These are phyloP conservation scores for Drosophila emarginata DNA, from an alignment of 2,888 invertebrate species.

Conservation along the genomic window DNA sequence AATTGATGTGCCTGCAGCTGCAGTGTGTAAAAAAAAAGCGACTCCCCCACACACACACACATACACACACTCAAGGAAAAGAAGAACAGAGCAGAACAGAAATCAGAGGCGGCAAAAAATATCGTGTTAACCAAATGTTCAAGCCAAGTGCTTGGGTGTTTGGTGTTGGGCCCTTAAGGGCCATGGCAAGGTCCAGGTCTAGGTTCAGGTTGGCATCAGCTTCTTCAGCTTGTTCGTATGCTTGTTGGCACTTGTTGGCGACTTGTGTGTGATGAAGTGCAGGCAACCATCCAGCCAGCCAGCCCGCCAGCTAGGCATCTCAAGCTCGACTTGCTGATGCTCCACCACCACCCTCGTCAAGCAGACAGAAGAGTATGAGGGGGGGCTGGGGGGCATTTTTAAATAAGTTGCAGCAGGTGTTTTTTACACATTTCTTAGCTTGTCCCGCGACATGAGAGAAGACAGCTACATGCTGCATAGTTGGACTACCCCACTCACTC, in stretches of 20 bases:
- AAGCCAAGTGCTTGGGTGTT: slow-evolving; percentile 75
- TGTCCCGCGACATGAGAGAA: slow-evolving; percentile 69
- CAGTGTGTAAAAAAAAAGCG: slow-evolving; percentile 38
- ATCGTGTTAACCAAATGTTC: slow-evolving; percentile 76
- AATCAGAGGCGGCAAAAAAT: slow-evolving; percentile 70
- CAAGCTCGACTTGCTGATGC: neutral
- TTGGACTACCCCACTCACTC: slow-evolving; percentile 33
- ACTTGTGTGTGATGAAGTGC: slow-evolving; percentile 76
- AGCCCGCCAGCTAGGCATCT: slow-evolving; percentile 9
- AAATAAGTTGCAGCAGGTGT: slow-evolving; percentile 78
- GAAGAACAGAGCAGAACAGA: slow-evolving; percentile 29
- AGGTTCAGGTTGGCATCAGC: neutral
- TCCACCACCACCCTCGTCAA: slow-evolving; percentile 62
- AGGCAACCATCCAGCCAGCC: slow-evolving; percentile 35
- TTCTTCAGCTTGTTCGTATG: slow-evolving; percentile 31
- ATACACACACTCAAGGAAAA: neutral
- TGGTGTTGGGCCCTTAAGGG: slow-evolving; percentile 41
- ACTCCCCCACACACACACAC: neutral
- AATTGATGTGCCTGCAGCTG: slow-evolving; percentile 75
- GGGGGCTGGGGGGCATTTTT: slow-evolving; percentile 48
- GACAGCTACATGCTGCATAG: slow-evolving; percentile 70
- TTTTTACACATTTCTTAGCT: slow-evolving; percentile 75
- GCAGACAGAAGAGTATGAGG: slow-evolving; percentile 44
- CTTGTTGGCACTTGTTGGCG: slow-evolving; percentile 54
- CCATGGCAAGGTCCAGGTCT: slow-evolving; percentile 36